A percentile compares a stretch with the other conserved stretches of the same genome.
These are phyloP conservation scores for Esox niger DNA, from an alignment of 2,113 vertebrate genomes.

Conservation along the genomic window DNA sequence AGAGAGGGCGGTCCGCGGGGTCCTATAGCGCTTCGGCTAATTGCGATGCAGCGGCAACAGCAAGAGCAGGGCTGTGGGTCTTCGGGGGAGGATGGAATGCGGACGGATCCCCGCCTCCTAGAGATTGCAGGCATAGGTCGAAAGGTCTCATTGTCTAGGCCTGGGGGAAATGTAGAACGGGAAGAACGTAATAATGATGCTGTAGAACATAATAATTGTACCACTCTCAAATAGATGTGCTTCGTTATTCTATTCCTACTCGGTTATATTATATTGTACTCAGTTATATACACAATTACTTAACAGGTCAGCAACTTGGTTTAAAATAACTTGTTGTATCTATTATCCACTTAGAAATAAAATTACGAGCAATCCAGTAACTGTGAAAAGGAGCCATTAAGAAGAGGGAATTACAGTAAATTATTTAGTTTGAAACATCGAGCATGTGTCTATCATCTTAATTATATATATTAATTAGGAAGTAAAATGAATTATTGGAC, in stretches of 20 bases:
- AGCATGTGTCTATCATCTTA: too few relatives aligned
- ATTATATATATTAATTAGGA: too few relatives aligned
- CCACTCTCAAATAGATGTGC: background rate
- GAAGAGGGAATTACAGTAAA: too few relatives aligned
- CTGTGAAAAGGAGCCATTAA: too few relatives aligned
- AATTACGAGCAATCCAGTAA: too few relatives aligned
- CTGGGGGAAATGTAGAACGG: constrained; percentile 16
- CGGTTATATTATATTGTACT: background rate
- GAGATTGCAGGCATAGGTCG: constrained; percentile 47
- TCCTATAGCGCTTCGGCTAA: constrained; percentile 47
- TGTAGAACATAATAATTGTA: background rate
- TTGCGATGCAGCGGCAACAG: constrained; percentile 37
- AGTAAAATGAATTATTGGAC: too few relatives aligned
- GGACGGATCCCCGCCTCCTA: constrained; percentile 43
- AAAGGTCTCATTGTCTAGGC: constrained; percentile 40
- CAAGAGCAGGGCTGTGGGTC: constrained; percentile 8
- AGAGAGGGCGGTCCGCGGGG: constrained; percentile 40
- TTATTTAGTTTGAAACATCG: too few relatives aligned
- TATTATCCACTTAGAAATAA: background rate
- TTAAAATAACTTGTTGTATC: too few relatives aligned
- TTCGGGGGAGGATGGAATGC: constrained; percentile 55
- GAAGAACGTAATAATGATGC: background rate
- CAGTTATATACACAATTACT: background rate
- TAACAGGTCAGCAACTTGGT: too few relatives aligned
- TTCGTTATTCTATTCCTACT: background rate